Base-by-base conservation (phyloP, 2,888 invertebrate species). In the Aethes cnicana region DNA sequence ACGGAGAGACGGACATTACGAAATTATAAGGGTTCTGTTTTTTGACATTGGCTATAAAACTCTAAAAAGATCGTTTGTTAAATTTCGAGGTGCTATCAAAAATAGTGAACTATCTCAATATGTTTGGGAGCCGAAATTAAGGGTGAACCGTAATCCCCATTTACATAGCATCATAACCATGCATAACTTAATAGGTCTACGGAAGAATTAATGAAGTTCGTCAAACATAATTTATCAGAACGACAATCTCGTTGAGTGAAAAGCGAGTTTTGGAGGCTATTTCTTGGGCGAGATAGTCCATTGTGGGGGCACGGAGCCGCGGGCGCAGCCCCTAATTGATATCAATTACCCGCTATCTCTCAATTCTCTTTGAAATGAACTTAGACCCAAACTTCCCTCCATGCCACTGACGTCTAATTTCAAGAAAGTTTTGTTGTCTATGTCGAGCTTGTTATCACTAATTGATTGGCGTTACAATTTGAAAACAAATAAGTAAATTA, bases 311-410 rank as follows among this genome's bases (percentile, higher is more conserved):
- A 66, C 60, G 72, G 66, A 68, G 66, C 73, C 70, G 69, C 72
- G 62, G 64, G 66, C 71, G 62, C 66, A 69, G 63, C 59, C n/a
- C 72, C 69, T 81, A 83, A 84, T 82, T 84, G 81, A 81, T 84
- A 83, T 80, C 83, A 84, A 84, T 84, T 84, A 80, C 72, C 47
- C 65, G 68, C 66, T 69, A 74, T 77, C 71, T 74, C 72, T 65
- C 69, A 68, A 77, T 78, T 72, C 69, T 73, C 77, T 75, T 72
- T 74, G 70, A 68, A 70, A 65, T 64, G 57, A 62, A 64, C 69
- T 70, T 63, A 68, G 59, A 71, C 68, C 55, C 57, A 68, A 73
- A 71, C 72, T 70, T 66, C 69, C 62, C 55, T 59, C 57, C 63
- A 64, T 62, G 61, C 59, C 57, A 58, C 62, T 66, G 61, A 55